phyloP scores from a whole-genome alignment of 2,113 vertebrate genomes.

The Coreoperca whiteheadi region DNA sequence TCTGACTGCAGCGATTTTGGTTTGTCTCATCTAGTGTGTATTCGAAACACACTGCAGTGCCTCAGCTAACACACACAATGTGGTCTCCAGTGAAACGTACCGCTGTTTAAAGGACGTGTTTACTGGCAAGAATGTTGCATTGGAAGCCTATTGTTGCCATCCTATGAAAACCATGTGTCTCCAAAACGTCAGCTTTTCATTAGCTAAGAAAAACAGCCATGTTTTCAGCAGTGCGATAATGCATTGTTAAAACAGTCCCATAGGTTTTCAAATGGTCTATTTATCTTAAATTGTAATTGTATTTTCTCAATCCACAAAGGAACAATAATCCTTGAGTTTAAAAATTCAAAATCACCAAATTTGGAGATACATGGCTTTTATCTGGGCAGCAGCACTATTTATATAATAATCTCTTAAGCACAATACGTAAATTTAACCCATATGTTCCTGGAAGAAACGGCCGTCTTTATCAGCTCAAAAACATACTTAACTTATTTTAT shows the following conservation, averaged over 20 bases:
- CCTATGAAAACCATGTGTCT: not conserved
- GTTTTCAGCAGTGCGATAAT: not conserved
- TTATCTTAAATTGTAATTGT: not conserved
- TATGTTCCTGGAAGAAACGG: not conserved
- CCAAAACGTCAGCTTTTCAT: not conserved
- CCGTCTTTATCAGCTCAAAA: not conserved
- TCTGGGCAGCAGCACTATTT: not conserved
- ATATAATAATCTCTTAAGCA: not conserved
- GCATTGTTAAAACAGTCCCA: not conserved
- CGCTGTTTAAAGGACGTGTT: not conserved
- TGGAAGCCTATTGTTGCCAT: not conserved
- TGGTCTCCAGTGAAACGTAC: not conserved
- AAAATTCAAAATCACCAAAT: not conserved
- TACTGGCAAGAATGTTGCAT: not conserved
- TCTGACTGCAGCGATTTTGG: constrained; percentile 35
- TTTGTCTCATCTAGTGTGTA: not conserved
- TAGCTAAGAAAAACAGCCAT: not conserved
- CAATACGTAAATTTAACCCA: not conserved
- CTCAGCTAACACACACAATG: not conserved
- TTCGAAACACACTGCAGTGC: not conserved
- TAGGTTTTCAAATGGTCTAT: not conserved
- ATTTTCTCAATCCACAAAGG: not conserved
- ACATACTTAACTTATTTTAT: not conserved
- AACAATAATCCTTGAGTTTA: not conserved
- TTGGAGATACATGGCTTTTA: not conserved